Conservation (phyloP, 37 sponge, comb jelly and placozoan species). For the Bolinopsis microptera region DNA sequence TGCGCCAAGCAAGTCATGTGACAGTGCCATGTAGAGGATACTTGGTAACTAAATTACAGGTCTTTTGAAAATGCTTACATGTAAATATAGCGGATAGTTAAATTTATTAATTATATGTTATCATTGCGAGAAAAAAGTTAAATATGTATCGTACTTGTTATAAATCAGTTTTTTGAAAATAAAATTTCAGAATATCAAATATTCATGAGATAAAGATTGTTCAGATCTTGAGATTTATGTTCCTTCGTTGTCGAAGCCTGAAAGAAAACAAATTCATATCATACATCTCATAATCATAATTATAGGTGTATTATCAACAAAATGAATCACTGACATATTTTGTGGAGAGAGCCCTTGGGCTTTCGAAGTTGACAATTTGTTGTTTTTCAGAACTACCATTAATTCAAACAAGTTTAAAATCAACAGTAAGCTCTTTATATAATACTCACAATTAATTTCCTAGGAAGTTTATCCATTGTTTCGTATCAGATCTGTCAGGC, state of each 20-base stretch:
- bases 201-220: neutral
- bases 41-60: conserved; percentile 34
- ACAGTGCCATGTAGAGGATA: conserved; percentile 10
- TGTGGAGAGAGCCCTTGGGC: too few relatives aligned
- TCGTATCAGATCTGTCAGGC: conserved; percentile 1
- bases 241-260: too few relatives aligned
- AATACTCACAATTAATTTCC: conserved; percentile 13
- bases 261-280: too few relatives aligned
- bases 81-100: neutral
- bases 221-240: too few relatives aligned
- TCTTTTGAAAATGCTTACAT: conserved; percentile 48
- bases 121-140: neutral
- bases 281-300: too few relatives aligned
- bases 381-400: too few relatives aligned
- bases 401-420: too few relatives aligned
- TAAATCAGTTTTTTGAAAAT: conserved; percentile 4
- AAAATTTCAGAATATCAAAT: neutral
- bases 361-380: too few relatives aligned
- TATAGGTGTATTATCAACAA: too few relatives aligned
- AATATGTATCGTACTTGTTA: neutral
- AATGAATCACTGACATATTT: too few relatives aligned
- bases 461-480: conserved; percentile 59
- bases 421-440: too few relatives aligned
- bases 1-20: conserved; percentile 1
- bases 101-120: neutral